Conservation (phyloP, 2,888 invertebrate species). For the Thymelicus sylvestris region DNA sequence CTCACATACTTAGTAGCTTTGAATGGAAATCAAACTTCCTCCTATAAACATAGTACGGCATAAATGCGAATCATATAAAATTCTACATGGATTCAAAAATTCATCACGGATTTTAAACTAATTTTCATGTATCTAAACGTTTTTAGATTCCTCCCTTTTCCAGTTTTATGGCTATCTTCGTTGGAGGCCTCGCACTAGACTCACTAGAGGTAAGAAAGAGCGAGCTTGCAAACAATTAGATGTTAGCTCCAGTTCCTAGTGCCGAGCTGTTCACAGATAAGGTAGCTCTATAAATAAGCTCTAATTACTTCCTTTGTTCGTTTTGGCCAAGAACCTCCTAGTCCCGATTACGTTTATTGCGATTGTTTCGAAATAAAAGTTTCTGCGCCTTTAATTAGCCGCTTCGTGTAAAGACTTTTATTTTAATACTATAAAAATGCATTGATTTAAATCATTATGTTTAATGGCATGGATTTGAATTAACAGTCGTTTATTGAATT, state of each 20-base stretch:
- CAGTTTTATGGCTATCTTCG: conserved; percentile 5
- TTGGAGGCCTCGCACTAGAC: conserved; percentile 30
- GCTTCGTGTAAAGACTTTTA: neutral
- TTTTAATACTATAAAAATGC: too few species aligned
- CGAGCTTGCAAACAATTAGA: conserved; percentile 53
- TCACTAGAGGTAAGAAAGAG: conserved; percentile 3
- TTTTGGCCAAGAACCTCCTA: conserved; percentile 46
- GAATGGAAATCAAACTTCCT: too few species aligned
- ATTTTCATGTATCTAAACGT: neutral
- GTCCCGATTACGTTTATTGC: conserved; percentile 1
- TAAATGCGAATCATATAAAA: too few species aligned
- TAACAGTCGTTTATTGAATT: too few species aligned
- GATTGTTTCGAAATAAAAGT: neutral
- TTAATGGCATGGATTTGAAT: too few species aligned
- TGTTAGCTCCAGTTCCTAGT: conserved; percentile 47
- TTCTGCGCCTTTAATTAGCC: neutral
- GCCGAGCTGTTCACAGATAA: conserved; percentile 67
- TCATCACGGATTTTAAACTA: too few species aligned
- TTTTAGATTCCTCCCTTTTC: neutral
- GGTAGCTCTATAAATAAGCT: conserved; percentile 73
- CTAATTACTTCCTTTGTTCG: conserved; percentile 76
- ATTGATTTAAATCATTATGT: too few species aligned
- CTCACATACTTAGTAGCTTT: too few species aligned
- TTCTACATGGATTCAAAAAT: too few species aligned
- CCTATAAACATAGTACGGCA: too few species aligned